Conservation (phyloP, 2,797 vertebrate species). For the Pantherophis vulpinus region DNA sequence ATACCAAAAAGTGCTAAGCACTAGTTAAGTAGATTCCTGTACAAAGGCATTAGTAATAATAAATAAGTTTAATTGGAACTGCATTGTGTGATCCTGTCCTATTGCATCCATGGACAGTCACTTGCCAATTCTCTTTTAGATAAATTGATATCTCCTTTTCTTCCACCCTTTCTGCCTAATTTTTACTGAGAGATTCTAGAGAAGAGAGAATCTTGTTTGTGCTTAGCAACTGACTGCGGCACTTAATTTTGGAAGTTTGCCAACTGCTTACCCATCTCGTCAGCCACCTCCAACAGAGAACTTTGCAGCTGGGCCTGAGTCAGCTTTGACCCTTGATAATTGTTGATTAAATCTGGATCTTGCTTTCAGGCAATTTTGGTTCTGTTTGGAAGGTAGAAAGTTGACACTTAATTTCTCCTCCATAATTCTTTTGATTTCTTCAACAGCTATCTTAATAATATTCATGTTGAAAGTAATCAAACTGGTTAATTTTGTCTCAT, state of each 20-base stretch:
- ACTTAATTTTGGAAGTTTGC: background rate
- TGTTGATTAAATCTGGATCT: background rate
- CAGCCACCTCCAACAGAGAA: background rate
- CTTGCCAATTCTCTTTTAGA: background rate
- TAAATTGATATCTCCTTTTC: background rate
- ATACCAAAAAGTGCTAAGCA: background rate
- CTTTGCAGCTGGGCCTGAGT: conserved; percentile 13
- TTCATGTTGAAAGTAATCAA: background rate
- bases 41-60: background rate
- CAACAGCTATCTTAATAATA: background rate
- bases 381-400: background rate
- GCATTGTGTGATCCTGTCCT: background rate
- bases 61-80: background rate
- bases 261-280: background rate
- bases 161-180: background rate
- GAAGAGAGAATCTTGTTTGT: background rate
- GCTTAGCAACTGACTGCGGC: background rate
- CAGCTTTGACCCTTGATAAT: background rate
- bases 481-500: background rate
- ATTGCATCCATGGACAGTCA: background rate
- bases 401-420: background rate
- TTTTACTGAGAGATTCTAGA: background rate
- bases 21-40: background rate
- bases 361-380: background rate
- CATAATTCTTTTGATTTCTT: background rate